A percentile compares a stretch with the other conserved stretches of the same genome.
Conservation (phyloP, 1,140 invertebrate species). For the Leptinotarsa undecemlineata region DNA sequence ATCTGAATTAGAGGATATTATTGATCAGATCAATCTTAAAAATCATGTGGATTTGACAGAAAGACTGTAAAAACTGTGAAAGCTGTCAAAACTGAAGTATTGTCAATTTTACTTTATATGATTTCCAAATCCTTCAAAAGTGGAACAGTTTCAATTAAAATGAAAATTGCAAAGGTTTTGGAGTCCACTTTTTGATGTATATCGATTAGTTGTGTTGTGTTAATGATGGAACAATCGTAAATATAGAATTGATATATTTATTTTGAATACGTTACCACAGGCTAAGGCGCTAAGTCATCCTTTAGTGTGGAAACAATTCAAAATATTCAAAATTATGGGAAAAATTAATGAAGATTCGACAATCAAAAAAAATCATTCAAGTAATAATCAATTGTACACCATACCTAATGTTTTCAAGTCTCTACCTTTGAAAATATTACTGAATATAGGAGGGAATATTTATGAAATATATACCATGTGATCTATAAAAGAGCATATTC, state of each 20-base stretch:
- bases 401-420: background rate
- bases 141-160: too few species aligned
- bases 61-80: too few species aligned
- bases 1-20: too few species aligned
- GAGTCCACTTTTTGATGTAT: too few species aligned
- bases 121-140: too few species aligned
- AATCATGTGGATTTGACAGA: too few species aligned
- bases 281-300: background rate
- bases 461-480: slow-evolving; percentile 12
- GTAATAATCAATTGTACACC: background rate
- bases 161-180: too few species aligned
- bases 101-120: too few species aligned
- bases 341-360: slow-evolving; percentile 29
- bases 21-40: too few species aligned
- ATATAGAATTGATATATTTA: slow-evolving; percentile 12
- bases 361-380: slow-evolving; percentile 11
- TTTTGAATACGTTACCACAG: slow-evolving; percentile 36
- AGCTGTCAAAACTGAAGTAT: too few species aligned
- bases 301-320: slow-evolving; percentile 22
- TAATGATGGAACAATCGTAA: background rate
- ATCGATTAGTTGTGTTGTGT: too few species aligned
- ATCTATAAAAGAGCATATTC: slow-evolving; percentile 13
- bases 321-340: slow-evolving; percentile 27
- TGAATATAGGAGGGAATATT: background rate
- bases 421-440: slow-evolving; percentile 19